Base-by-base conservation (phyloP, 92 coral and sea anemone genomes). In the Paramuricea clavata region DNA sequence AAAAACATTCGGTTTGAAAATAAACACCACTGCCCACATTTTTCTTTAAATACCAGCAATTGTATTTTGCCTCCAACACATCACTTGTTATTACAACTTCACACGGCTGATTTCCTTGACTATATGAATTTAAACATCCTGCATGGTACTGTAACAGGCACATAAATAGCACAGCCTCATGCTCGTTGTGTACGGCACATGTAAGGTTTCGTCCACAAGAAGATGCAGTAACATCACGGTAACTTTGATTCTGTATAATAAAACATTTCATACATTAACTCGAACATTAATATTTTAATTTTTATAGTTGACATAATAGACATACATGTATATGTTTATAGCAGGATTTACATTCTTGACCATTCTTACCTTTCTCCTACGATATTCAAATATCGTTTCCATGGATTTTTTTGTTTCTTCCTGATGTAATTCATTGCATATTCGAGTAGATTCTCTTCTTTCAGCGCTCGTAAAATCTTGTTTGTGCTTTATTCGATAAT, bases 91-190 rank as follows among this genome's bases (percentile, higher is more conserved):
- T 6, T 27, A 22, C 27, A 36, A 72, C 50, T n/a, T 72, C 78
- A 42, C 78, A 72, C 36, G 78, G 78, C 7, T 72, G 54, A 42
- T 72, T 42, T 36, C 78, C 78, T 42, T 72, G 12, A 54, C 52
- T 36, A 41, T 72, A 72, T 3, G 78, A 72, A 36, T 72, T 72
- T 72, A 72, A 28, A 36, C 52, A 36, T 7, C 78, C 78, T 36
- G 54, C 78, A 72, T 72, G 78, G 15, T 72, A 72, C 15, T 17
- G 78, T 16, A 72, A 72, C 75, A 72, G 32, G 56, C 78, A 72
- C 78, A 72, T 72, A 22, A 72, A 72, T 41, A 36, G 78, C 52
- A 72, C 54, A 72, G 78, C 78, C 32, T 72, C 78, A 11, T 72
- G 78, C 30, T 72, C 78, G n/a, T 72, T 42, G 52, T 35, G 27